These are phyloP conservation scores for Marisa cornuarietis DNA, from an alignment of 1,140 invertebrate genomes.

Conservation along the genomic window DNA sequence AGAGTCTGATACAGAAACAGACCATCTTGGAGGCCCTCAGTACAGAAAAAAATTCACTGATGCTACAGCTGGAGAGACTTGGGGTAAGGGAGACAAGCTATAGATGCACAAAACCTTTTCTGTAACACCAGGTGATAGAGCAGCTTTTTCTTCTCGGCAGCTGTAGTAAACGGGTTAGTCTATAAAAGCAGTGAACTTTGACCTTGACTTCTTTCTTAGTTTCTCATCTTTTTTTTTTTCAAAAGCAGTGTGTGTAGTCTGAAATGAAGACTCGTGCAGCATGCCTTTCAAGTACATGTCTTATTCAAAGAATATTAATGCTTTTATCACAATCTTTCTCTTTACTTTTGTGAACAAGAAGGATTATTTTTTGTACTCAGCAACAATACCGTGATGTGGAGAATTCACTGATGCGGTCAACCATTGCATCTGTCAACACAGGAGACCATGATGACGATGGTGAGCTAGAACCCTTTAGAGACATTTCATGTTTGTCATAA, in stretches of 20 bases:
- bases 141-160: too few species aligned
- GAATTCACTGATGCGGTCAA: constrained; percentile 21
- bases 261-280: too few species aligned
- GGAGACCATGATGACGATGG: constrained; percentile 34
- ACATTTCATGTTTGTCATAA: too few species aligned
- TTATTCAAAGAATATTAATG: too few species aligned
- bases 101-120: too few species aligned
- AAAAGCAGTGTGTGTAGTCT: too few species aligned
- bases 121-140: too few species aligned
- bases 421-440: constrained; percentile 12
- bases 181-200: too few species aligned
- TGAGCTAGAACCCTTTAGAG: background rate
- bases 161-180: too few species aligned
- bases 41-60: constrained; percentile 81
- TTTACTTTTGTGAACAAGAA: background rate
- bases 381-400: constrained; percentile 34
- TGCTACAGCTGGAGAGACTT: constrained; percentile 81
- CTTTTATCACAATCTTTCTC: constrained; percentile 6
- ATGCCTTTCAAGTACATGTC: too few species aligned
- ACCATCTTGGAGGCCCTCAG: constrained; percentile 79
- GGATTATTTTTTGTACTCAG: constrained; percentile 6
- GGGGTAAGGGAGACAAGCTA: constrained; percentile 67
- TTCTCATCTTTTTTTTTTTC: background rate
- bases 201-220: constrained; percentile 16
- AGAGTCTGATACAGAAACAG: constrained; percentile 84